phyloP scores from a whole-genome alignment of 2,797 vertebrate genomes.

The Tinamus major region DNA sequence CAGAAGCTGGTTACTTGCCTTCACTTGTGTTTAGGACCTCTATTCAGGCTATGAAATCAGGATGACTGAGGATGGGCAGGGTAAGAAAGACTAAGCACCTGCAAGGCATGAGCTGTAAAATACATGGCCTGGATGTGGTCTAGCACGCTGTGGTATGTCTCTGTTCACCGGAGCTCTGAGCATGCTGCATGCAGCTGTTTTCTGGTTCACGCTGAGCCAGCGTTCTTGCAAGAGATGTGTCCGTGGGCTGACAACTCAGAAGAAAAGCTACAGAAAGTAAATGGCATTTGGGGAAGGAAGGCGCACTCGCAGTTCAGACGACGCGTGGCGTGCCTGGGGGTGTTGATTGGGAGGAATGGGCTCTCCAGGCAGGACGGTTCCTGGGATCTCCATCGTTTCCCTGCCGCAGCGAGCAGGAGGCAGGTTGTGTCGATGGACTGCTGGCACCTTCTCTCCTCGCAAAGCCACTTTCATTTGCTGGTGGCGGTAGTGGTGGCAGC shows the following conservation, averaged over 20 bases:
- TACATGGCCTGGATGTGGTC: fast-evolving
- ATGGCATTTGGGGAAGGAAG: not conserved
- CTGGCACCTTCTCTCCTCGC: not conserved
- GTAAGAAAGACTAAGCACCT: too few relatives aligned
- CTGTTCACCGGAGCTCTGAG: not conserved
- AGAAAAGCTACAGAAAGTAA: constrained; percentile 4
- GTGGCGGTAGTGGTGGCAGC: not conserved
- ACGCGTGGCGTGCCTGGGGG: not conserved
- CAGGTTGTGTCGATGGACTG: not conserved
- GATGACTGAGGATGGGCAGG: not conserved
- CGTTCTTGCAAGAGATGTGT: not conserved
- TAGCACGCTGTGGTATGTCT: fast-evolving
- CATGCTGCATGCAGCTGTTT: fast-evolving
- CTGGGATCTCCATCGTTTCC: not conserved
- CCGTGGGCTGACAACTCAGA: not conserved
- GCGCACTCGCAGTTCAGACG: not conserved
- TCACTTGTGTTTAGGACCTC: not conserved
- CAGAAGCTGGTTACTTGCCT: not conserved
- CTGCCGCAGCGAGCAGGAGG: fast-evolving
- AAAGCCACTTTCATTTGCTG: not conserved
- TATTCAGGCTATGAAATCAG: not conserved
- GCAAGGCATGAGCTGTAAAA: not conserved
- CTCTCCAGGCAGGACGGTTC: not conserved
- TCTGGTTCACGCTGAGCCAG: not conserved
- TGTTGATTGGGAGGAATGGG: not conserved